Base-by-base conservation (phyloP, 2,888 invertebrate genomes). In the Dinocampus coccinellae region DNA sequence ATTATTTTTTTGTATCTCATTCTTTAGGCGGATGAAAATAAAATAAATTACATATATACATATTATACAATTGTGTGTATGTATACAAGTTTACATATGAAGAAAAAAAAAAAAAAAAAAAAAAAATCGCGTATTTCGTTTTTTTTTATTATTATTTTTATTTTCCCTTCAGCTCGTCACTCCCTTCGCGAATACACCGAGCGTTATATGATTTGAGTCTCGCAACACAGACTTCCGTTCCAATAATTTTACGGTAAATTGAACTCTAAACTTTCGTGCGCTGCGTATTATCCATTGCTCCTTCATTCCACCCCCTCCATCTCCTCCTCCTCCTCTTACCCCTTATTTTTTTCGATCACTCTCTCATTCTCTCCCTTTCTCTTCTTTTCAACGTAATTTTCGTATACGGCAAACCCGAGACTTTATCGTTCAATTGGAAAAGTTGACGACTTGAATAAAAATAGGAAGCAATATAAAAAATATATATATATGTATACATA, bases 241-340 rank as follows among this genome's bases (percentile, higher is more conserved):
- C 87, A 85, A 86, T 85, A 84, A 87, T 86, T 87, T 87, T 81
- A 84, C 86, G 84, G 80, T 77, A 83, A 85, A 86, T 87, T 87
- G 80, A 81, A 82, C 83, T 80, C 73, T 79, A 80, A 82, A 84
- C 81, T 82, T 82, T 75, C 75, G 72, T 72, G 70, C 76, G 70
- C 76, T 64, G 68, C 74, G 76, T 77, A 77, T 62, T 71, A 47
- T 47, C 67, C 71, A 64, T 70, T 64, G 69, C 55, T 63, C 73
- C 63, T 70, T 52, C 66, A 7, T 16, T 16, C 42, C 42, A 47
- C 16, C 42, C 16, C 16, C 42, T 39, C 33, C 58, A 29, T 61
- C 42, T 66, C 66, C 72, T 77, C 73, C 70, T 67, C 34, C 7
- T 7, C 33, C 33, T 33, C 33, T 34, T n/a, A n/a, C 34, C 11